Evolutionary conservation across 92 coral and sea anemone species (phyloP).

Genomic region (Actinernus sp.): DNA sequence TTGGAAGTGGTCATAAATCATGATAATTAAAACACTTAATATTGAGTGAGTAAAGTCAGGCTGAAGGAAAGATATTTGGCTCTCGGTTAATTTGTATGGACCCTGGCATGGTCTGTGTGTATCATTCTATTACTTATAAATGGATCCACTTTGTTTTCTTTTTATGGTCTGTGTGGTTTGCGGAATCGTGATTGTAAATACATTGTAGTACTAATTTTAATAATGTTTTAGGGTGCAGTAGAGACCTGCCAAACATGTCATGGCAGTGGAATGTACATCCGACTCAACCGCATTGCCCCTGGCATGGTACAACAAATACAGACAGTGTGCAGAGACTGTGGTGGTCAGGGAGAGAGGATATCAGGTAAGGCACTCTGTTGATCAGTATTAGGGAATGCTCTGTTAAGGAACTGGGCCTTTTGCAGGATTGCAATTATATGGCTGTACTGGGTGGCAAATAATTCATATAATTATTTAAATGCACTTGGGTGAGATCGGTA

Average conservation of each 20-base stretch:
- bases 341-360: conserved; percentile 90
- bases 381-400: background rate
- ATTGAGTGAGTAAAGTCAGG: no score
- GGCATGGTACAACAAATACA: conserved; percentile 99
- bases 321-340: conserved; percentile 83
- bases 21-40: no score
- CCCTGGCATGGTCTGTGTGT: no score
- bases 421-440: no score
- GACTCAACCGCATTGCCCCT: conserved; percentile 89
- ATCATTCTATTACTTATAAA: background rate
- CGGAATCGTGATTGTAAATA: background rate
- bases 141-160: background rate
- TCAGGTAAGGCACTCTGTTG: conserved; percentile 51
- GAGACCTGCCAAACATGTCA: conserved; percentile 88
- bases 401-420: background rate
- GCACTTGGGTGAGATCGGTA: no score
- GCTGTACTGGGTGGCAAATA: no score
- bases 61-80: no score
- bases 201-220: no score
- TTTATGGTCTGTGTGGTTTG: background rate
- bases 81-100: no score
- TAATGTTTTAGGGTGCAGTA: conserved; percentile 77
- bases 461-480: no score
- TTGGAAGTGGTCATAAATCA: no score
- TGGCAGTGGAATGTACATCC: conserved; percentile 89